A percentile compares a stretch with the other conserved stretches of the same genome.
Conservation (phyloP, 2,888 invertebrate genomes). For the Microchrysa polita region DNA sequence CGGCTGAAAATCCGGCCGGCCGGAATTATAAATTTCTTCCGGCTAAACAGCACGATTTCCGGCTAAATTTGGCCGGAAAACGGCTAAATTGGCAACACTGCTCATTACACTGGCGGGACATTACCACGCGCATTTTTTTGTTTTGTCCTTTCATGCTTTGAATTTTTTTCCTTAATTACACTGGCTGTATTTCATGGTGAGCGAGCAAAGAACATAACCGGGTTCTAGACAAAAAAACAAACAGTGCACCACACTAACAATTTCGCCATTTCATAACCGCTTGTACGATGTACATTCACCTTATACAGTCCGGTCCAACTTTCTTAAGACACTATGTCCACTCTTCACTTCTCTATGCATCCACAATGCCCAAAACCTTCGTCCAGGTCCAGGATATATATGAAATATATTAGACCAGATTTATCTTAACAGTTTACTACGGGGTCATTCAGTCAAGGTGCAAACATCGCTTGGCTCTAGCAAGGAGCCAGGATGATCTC, state of each 20-base stretch:
- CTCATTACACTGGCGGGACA: constrained; percentile 12
- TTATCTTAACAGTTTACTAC: constrained; percentile 6
- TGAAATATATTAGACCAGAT: constrained; percentile 24
- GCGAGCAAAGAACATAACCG: constrained; percentile 2
- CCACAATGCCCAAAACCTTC: too few species aligned
- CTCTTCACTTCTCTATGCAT: neutral
- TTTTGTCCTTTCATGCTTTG: constrained; percentile 29
- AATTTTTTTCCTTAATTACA: constrained; percentile 39
- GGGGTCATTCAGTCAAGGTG: constrained; percentile 6
- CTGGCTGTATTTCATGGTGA: constrained; percentile 26
- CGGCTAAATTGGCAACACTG: too few species aligned
- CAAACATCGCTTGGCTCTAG: neutral
- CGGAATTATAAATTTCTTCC: too few species aligned
- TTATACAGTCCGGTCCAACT: neutral
- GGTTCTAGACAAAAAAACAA: constrained; percentile 31
- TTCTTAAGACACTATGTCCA: neutral
- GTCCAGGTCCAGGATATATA: neutral
- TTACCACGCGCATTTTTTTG: constrained; percentile 37
- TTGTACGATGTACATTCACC: neutral
- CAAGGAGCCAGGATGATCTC: neutral
- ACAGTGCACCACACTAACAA: constrained; percentile 1
- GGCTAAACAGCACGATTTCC: too few species aligned
- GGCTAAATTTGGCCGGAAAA: too few species aligned
- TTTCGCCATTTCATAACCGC: neutral
- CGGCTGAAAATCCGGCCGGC: too few species aligned